A percentile compares a stretch with the other conserved stretches of the same genome.
Conservation (phyloP, 1,140 invertebrate species). For the Diachasma alloeum region DNA sequence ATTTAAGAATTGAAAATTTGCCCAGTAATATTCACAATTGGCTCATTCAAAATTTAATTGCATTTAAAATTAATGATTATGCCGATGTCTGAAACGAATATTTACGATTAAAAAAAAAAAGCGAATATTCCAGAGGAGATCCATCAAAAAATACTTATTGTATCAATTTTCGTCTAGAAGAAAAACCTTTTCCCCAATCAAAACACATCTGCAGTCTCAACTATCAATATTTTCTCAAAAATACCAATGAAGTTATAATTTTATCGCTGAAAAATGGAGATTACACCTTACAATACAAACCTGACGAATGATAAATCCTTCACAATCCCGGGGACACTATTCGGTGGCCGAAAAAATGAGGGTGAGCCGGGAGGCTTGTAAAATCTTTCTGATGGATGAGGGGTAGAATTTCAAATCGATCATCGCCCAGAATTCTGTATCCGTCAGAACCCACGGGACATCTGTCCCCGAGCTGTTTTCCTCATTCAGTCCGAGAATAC, state of each 20-base stretch:
- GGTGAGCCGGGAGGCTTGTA: background rate
- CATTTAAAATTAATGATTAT: too few species aligned
- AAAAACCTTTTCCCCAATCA: too few species aligned
- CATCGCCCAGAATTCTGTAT: background rate
- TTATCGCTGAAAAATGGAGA: background rate
- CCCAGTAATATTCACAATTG: too few species aligned
- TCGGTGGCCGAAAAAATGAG: background rate
- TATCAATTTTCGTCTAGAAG: too few species aligned
- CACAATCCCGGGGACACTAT: background rate
- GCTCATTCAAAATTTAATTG: too few species aligned
- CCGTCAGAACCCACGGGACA: background rate
- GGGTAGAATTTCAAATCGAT: conserved; percentile 7
- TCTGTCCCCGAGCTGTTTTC: background rate
- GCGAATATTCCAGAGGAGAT: too few species aligned
- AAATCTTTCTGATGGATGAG: conserved; percentile 24
- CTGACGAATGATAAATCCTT: background rate
- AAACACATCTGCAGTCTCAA: background rate
- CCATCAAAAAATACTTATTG: too few species aligned
- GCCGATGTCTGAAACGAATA: too few species aligned
- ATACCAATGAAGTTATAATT: too few species aligned
- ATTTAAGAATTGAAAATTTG: too few species aligned
- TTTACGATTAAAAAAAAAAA: too few species aligned
- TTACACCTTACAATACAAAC: background rate
- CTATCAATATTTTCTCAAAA: background rate
- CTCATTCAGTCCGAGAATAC: background rate